A percentile compares a stretch with the other conserved stretches of the same genome.
These are phyloP conservation scores for Premnoplex brunnescens DNA, from an alignment of 2,797 vertebrate species.

Conservation along the genomic window DNA sequence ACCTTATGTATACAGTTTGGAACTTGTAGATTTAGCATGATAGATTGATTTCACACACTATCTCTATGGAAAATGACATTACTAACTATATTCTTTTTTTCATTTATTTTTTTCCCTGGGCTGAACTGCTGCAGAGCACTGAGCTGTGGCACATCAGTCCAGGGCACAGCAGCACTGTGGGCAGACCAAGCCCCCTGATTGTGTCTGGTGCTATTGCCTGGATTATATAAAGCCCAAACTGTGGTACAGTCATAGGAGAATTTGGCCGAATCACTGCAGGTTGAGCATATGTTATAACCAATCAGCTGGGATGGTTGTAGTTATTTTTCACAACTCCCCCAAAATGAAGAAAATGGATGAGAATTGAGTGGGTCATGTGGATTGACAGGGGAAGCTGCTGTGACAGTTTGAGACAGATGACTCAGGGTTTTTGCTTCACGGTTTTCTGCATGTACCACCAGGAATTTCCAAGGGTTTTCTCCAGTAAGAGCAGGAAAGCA, in stretches of 20 bases:
- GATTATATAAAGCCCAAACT: background rate
- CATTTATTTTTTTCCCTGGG: background rate
- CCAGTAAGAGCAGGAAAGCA: background rate
- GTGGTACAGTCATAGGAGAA: background rate
- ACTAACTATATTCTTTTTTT: background rate
- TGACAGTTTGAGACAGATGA: slow-evolving; percentile 32
- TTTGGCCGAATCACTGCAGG: background rate
- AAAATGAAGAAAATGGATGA: slow-evolving; percentile 20
- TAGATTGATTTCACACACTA: slow-evolving; percentile 4
- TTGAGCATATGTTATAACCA: background rate
- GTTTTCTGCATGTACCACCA: background rate
- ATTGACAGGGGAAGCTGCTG: slow-evolving; percentile 31
- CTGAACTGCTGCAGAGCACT: background rate
- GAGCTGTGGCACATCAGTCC: background rate
- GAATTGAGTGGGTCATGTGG: slow-evolving; percentile 18
- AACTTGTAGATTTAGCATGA: slow-evolving; percentile 38
- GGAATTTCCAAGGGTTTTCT: slow-evolving; percentile 31
- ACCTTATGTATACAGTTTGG: slow-evolving; percentile 33
- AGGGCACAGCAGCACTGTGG: background rate
- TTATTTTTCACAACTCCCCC: slow-evolving; percentile 40
- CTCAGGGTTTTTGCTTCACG: background rate
- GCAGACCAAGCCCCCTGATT: background rate
- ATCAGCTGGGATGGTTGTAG: background rate
- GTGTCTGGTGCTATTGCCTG: background rate
- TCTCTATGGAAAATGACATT: slow-evolving; percentile 34